Evolutionary conservation across 2,797 vertebrate species (phyloP).

Genomic region (Lutjanus argentimaculatus): DNA sequence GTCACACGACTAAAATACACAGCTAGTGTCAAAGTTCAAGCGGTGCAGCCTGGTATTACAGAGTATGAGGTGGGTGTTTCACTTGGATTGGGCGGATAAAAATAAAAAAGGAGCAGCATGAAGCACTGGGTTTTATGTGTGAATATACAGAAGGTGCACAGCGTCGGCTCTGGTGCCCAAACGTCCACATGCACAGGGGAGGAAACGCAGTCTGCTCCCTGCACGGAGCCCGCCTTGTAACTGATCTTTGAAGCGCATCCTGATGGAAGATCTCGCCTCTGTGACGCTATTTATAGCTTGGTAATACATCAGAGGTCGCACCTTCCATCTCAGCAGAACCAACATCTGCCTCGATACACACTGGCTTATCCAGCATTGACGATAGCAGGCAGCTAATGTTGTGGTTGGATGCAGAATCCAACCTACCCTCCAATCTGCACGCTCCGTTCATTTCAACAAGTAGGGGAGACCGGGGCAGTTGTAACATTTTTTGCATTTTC

Average conservation of each 20-base stretch:
- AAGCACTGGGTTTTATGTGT: conserved; percentile 23
- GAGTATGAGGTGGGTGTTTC: conserved; percentile 3
- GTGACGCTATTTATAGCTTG: conserved; percentile 82
- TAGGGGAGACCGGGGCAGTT: neutral
- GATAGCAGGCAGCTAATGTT: conserved; percentile 29
- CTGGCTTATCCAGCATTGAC: conserved; percentile 62
- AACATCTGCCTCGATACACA: conserved; percentile 78
- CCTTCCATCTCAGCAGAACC: conserved; percentile 79
- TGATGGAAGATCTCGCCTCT: conserved; percentile 80
- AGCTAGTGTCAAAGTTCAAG: conserved; percentile 35
- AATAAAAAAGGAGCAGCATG: conserved; percentile 13
- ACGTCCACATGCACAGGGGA: conserved; percentile 52
- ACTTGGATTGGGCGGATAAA: conserved; percentile 27
- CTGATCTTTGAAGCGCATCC: conserved; percentile 79
- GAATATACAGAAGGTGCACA: conserved; percentile 14
- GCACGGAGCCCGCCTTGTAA: conserved; percentile 73
- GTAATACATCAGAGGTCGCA: conserved; percentile 84
- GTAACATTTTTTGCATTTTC: too few species aligned
- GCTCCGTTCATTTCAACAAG: conserved; percentile 5
- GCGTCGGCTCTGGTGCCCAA: conserved; percentile 33
- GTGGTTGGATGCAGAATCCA: conserved; percentile 27
- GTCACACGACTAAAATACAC: conserved; percentile 50
- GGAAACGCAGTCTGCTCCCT: conserved; percentile 57
- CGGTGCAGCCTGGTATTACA: conserved; percentile 7
- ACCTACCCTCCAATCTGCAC: neutral